Base-by-base conservation (phyloP, 2,888 invertebrate species). In the Trichopria drosophilae region DNA sequence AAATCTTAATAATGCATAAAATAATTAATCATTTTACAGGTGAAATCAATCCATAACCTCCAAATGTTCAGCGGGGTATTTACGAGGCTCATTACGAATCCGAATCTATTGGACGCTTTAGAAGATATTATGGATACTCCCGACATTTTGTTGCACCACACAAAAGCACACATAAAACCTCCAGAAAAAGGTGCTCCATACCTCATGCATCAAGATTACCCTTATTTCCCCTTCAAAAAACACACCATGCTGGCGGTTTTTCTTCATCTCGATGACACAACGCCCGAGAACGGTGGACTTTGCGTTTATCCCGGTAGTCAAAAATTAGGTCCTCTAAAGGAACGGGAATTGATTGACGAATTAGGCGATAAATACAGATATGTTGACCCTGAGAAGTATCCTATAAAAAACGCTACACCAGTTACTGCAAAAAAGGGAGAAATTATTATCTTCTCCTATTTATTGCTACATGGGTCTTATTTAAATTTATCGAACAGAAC, bases 201-300 rank as follows among this genome's bases (percentile, higher is more conserved):
- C 59, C 78, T 82, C 2, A 82, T 83, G 80, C 83, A 83, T 54
- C 72, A 82, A 79, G 83, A 83, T 53, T 83, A 83, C 58, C 82
- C 78, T 39, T 83, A 83, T 59, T 83, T 83, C 61, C 83, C 83
- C 0, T 80, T 77, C 62, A 76, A 81, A 59, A 79, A 81, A 1
- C 78, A 82, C 62, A 78, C 80, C 0, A 79, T 82, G 80, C 73
- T 82, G 9, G 83, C 83, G 1, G 80, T 81, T 0, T 82, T 83
- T 58, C 66, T 83, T 3, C 80, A 82, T 61, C 60, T 83, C 47
- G 82, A 83, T 50, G 81, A 80, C 28, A 78, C 81, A 0, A 76
- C 76, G 7, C 79, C 80, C 1, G 79, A 79, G 49, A 83, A 83
- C 53, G 83, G 83, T 0, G 82, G 82, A 0, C 69, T 83, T 23